phyloP scores from a whole-genome alignment of 2,888 invertebrate species.

The Onthophagus sagittarius region DNA sequence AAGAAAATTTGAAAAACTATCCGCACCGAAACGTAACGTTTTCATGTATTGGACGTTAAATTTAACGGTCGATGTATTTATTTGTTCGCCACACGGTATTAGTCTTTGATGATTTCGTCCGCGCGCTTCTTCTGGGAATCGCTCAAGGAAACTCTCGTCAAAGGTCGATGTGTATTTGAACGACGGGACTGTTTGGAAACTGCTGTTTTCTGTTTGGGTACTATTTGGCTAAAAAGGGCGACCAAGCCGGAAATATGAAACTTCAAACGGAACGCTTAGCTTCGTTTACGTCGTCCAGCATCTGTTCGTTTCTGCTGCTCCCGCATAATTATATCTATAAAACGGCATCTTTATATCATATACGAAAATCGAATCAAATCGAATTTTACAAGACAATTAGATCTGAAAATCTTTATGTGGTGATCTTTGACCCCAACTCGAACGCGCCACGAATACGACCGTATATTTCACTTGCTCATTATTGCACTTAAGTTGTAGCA shows the following conservation, averaged over 20 bases:
- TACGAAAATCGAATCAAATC: neutral
- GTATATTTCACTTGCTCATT: constrained; percentile 23
- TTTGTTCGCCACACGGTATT: neutral
- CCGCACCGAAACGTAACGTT: neutral
- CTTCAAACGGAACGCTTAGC: neutral
- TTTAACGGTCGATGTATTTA: neutral
- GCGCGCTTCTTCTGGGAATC: neutral
- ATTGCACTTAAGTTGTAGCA: constrained; percentile 29
- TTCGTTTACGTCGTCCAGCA: neutral
- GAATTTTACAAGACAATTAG: neutral
- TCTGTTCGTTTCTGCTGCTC: neutral
- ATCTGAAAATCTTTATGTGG: neutral
- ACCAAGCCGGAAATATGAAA: neutral
- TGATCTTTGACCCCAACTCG: neutral
- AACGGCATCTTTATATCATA: too few relatives aligned
- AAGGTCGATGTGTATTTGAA: constrained; percentile 5
- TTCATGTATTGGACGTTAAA: neutral
- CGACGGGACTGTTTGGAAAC: constrained; percentile 7
- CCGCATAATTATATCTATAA: neutral
- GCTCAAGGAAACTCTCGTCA: neutral
- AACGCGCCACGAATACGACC: neutral
- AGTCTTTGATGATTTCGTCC: neutral
- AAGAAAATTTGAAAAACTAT: neutral
- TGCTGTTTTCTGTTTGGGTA: constrained; percentile 10
- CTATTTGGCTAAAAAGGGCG: neutral